Evolutionary conservation across 2,113 vertebrate genomes (phyloP), one percentile per base, ranked within the genome.

Genomic region (Leiothrix lutea): DNA sequence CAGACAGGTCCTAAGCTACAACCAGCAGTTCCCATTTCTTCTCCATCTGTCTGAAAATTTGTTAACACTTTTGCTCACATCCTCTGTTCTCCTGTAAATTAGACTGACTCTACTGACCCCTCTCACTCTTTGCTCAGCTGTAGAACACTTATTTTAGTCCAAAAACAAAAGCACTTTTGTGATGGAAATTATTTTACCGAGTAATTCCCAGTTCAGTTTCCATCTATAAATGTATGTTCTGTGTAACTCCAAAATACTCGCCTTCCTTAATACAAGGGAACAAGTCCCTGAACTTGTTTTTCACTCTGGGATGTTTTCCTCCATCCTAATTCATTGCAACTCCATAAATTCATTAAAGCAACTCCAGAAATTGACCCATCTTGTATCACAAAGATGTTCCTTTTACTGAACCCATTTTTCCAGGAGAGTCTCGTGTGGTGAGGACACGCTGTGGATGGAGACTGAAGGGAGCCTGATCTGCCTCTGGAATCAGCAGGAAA

Each of bases 371-470:
- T 4, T 45, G 44, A 86, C 82, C 19, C 36, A 29, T 14, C 5
- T 33, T 19, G 6, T 18, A 25, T 3, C 11, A 65, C 28, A 56
- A 65, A 91, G 69, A 8, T 5, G 20, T 12, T 33, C 11, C 23
- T 84, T 54, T 75, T 3, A 50, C 40, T 66, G 29, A 54, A 33
- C 12, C 8, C 33, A 3, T 19, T 60, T 71, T 79, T 42, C 35
- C 65, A 42, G 22, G 12, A 51, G 17, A 13, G n/a, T 45, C 65
- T 48, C 0, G 0, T 31, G 22, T 6, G 14, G 9, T 11, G 36
- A 64, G 78, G 33, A 50, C 17, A 54, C 0, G 0, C 6, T 48
- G 28, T 12, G 11, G 2, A 3, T 3, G 13, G 8, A 25, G 80
- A 58, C 40, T 15, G 35, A 58, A 47, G 23, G 25, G 11, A 72